Conservation (phyloP, 2,888 invertebrate genomes). For the Andrena marginata region DNA sequence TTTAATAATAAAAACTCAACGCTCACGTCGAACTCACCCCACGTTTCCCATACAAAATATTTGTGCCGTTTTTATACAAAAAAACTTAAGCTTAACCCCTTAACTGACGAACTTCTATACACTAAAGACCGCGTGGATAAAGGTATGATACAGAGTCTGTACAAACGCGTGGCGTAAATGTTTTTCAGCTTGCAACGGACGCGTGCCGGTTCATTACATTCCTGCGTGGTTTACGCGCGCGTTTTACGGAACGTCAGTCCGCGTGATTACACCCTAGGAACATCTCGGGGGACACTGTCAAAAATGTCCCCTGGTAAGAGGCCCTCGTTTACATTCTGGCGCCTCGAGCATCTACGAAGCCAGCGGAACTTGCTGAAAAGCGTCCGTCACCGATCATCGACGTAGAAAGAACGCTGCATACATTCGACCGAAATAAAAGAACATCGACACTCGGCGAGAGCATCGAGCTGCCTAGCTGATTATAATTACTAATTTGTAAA, state of each 20-base stretch:
- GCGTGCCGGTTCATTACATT: constrained; percentile 37
- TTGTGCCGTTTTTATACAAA: constrained; percentile 75
- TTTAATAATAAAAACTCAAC: constrained; percentile 63
- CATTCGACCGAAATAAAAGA: too few relatives aligned
- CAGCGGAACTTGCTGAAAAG: constrained; percentile 10
- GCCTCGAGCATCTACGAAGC: constrained; percentile 32
- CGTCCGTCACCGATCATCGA: background rate
- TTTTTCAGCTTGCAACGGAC: constrained; percentile 46
- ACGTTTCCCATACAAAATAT: constrained; percentile 71
- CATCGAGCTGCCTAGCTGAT: too few relatives aligned
- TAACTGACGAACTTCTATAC: constrained; percentile 67
- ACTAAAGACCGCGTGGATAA: constrained; percentile 63
- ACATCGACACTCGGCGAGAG: too few relatives aligned
- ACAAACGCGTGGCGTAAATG: constrained; percentile 69
- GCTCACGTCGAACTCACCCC: constrained; percentile 59
- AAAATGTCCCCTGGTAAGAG: constrained; percentile 40
- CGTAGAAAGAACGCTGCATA: background rate
- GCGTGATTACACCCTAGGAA: constrained; percentile 73
- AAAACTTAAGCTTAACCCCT: constrained; percentile 65
- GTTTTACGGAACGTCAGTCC: constrained; percentile 30
- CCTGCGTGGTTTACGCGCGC: constrained; percentile 52
- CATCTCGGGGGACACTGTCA: constrained; percentile 63
- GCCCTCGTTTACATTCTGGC: constrained; percentile 22
- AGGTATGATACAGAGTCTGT: constrained; percentile 79
- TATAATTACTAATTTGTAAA: too few relatives aligned